Conservation (phyloP, 1,140 invertebrate species). For the Oncopodura yosiiana region DNA sequence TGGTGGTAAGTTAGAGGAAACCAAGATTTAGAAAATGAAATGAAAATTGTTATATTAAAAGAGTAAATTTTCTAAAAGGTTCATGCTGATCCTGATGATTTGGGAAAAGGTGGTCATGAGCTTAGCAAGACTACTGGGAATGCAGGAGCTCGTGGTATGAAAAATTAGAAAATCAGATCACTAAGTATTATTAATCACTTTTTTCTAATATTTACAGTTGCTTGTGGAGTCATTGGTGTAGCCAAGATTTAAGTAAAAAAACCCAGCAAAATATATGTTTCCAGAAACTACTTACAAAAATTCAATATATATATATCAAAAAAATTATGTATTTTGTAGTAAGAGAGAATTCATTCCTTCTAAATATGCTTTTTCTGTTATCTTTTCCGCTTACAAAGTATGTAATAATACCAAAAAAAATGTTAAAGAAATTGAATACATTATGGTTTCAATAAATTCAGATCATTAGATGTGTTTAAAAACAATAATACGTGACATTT, state of each 20-base stretch:
- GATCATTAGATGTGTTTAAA: too few relatives aligned
- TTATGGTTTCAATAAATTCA: too few relatives aligned
- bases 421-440: neutral
- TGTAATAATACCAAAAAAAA: neutral
- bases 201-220: conserved; percentile 47
- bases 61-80: conserved; percentile 43
- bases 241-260: conserved; percentile 45
- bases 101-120: conserved; percentile 86
- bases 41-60: conserved; percentile 1
- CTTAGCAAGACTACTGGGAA: conserved; percentile 93
- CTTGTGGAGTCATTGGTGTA: conserved; percentile 95
- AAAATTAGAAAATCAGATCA: neutral
- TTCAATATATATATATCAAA: neutral
- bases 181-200: neutral
- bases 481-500: too few relatives aligned
- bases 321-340: neutral
- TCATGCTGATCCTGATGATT: conserved; percentile 89
- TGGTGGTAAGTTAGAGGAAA: conserved; percentile 61
- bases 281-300: neutral
- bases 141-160: conserved; percentile 70
- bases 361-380: neutral
- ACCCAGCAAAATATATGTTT: neutral
- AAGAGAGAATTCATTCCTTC: neutral
- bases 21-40: neutral
- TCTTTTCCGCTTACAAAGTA: neutral